Evolutionary conservation across 2,888 invertebrate species (phyloP).

Genomic region (Aspidiotus rigidus): DNA sequence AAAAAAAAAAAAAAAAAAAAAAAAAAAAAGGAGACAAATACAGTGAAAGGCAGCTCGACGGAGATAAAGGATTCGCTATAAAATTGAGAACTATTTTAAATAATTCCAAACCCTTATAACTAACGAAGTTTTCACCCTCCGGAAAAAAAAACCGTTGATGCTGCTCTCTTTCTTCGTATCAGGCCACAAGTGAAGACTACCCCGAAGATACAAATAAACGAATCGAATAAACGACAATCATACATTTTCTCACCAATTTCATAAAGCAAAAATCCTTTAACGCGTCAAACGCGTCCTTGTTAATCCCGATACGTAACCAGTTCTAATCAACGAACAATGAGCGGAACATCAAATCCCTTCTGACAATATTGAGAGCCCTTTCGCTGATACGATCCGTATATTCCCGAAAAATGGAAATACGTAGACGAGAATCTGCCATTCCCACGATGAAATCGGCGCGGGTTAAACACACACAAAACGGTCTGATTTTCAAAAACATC

Average conservation of each 20-base stretch:
- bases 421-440: background rate
- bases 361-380: background rate
- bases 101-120: no score
- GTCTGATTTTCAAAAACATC: no score
- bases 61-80: no score
- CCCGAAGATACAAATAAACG: background rate
- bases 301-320: background rate
- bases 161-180: no score
- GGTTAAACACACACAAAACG: no score
- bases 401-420: slow-evolving; percentile 2
- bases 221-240: background rate
- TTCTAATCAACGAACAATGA: slow-evolving; percentile 2
- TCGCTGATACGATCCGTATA: background rate
- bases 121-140: no score
- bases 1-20: no score
- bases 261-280: background rate
- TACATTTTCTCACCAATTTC: background rate
- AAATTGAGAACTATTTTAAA: no score
- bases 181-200: background rate
- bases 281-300: background rate
- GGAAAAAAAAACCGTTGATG: no score
- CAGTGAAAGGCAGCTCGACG: no score
- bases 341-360: background rate
- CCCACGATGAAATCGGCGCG: slow-evolving; percentile 3
- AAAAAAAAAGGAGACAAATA: no score